These are phyloP conservation scores for Tetramorium simillimum DNA, from an alignment of 1,140 invertebrate species.

Conservation along the genomic window DNA sequence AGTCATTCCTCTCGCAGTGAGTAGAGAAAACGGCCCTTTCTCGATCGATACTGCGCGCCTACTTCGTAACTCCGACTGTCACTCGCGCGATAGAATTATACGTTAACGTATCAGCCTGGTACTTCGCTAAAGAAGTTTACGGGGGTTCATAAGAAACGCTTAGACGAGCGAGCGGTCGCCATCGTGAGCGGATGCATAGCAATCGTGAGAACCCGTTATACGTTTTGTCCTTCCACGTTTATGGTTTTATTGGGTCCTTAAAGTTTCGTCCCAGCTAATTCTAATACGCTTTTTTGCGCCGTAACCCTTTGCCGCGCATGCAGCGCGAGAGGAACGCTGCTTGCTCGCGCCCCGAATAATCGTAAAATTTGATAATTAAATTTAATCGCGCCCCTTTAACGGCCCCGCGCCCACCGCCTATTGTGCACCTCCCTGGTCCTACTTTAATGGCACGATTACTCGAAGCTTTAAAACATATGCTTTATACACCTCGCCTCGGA, in stretches of 20 bases:
- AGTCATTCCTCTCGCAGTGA: not conserved
- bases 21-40: not conserved
- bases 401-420: slow-evolving; percentile 73
- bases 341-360: slow-evolving; percentile 78
- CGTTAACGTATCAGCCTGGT: not conserved
- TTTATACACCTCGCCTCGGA: slow-evolving; percentile 76
- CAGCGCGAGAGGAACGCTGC: not conserved
- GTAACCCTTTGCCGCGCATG: slow-evolving; percentile 34
- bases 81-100: not conserved
- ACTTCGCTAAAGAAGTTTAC: slow-evolving; percentile 24
- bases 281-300: slow-evolving; percentile 66
- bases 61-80: not conserved
- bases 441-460: slow-evolving; percentile 84
- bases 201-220: slow-evolving; percentile 26
- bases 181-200: not conserved
- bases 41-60: not conserved
- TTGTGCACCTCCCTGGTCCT: slow-evolving; percentile 77
- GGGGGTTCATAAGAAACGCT: slow-evolving; percentile 58
- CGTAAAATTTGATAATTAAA: slow-evolving; percentile 85
- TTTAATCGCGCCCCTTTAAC: slow-evolving; percentile 83
- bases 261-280: slow-evolving; percentile 58
- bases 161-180: not conserved
- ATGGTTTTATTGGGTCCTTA: slow-evolving; percentile 70
- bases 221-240: slow-evolving; percentile 59
- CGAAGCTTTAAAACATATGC: slow-evolving; percentile 83